Evolutionary conservation across 2,888 invertebrate species (phyloP).

Genomic region (Vandiemenella viatica): DNA sequence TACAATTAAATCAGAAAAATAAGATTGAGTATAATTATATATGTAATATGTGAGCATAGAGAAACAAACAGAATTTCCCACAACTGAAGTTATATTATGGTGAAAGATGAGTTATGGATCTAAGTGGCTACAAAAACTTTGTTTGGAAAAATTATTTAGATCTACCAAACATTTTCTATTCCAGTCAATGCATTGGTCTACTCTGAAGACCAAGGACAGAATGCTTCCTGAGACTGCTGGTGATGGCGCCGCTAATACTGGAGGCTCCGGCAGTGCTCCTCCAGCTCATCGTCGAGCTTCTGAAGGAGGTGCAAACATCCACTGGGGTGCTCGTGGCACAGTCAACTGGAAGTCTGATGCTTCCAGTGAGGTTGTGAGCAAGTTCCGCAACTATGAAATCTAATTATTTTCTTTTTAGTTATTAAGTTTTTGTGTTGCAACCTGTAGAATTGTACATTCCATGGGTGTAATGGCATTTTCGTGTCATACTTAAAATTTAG

Average conservation of each 20-base stretch:
- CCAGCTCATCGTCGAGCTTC: conserved; percentile 54
- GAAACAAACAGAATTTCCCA: no score
- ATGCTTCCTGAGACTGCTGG: conserved; percentile 41
- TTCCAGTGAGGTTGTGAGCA: conserved; percentile 65
- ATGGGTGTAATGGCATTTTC: background rate
- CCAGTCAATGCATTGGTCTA: conserved; percentile 87
- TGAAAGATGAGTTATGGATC: no score
- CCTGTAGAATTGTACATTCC: background rate
- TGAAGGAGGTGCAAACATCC: conserved; percentile 73
- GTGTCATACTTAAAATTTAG: background rate
- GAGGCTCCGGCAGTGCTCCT: conserved; percentile 30
- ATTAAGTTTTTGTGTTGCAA: background rate
- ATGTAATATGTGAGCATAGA: no score
- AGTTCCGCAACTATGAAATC: conserved; percentile 85
- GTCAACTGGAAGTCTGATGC: conserved; percentile 57
- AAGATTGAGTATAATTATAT: no score
- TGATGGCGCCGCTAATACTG: conserved; percentile 12
- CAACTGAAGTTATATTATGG: no score
- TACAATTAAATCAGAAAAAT: no score
- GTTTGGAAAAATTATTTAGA: conserved; percentile 1
- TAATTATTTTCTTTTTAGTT: conserved; percentile 32
- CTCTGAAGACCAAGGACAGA: conserved; percentile 76
- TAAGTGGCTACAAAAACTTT: no score
- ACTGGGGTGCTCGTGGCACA: conserved; percentile 35
- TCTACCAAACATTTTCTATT: conserved; percentile 14